phyloP scores from a whole-genome alignment of 2,888 invertebrate species.

The Bibio marci region DNA sequence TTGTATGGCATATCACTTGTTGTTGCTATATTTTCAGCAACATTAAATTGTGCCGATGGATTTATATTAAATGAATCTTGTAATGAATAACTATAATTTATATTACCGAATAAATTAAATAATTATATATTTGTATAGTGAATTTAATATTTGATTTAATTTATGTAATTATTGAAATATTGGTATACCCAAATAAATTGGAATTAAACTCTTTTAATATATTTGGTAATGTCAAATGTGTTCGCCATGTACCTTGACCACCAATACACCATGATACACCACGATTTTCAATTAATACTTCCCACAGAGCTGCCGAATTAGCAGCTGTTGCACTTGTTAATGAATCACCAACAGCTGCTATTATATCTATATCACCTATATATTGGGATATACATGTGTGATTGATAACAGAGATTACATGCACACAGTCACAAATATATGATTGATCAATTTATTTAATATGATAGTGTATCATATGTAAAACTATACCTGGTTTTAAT shows the following conservation, averaged over 20 bases:
- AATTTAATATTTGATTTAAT: too few species aligned
- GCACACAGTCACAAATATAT: too few species aligned
- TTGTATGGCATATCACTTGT: conserved; percentile 34
- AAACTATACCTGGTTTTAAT: conserved; percentile 29
- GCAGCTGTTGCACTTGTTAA: conserved; percentile 38
- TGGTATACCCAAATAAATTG: conserved; percentile 37
- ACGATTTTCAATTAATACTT: conserved; percentile 31
- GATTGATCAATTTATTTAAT: too few species aligned
- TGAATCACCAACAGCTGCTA: conserved; percentile 42
- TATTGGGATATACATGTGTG: not conserved
- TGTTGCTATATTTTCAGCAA: conserved; percentile 34
- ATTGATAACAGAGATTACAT: too few species aligned
- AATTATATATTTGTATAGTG: not conserved
- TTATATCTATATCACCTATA: conserved; percentile 39
- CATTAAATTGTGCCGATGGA: conserved; percentile 31
- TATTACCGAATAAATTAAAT: not conserved
- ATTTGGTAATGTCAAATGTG: conserved; percentile 36
- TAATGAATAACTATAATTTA: conserved; percentile 21
- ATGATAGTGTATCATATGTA: too few species aligned
- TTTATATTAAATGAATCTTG: conserved; percentile 26
- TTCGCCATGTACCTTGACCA: conserved; percentile 34
- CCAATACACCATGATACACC: conserved; percentile 32
- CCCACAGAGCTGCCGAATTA: conserved; percentile 28
- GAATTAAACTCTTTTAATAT: conserved; percentile 45
- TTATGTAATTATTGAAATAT: too few species aligned